These are phyloP conservation scores for Colistium nudipinnis DNA, from an alignment of 2,113 vertebrate species.

Conservation along the genomic window DNA sequence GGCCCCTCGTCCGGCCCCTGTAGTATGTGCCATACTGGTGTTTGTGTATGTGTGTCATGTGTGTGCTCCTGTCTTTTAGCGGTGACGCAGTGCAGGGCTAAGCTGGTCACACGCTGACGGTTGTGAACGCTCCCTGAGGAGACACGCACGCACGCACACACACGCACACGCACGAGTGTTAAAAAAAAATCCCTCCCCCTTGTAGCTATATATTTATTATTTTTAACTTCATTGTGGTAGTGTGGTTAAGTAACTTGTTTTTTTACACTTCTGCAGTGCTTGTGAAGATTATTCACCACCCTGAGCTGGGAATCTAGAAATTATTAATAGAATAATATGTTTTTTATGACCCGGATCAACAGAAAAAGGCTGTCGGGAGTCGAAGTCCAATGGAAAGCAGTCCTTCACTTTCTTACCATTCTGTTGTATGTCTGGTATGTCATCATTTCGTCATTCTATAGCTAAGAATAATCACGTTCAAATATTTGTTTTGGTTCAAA, in stretches of 20 bases:
- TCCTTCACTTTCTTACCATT: not conserved
- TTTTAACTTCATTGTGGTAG: not conserved
- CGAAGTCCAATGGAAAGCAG: not conserved
- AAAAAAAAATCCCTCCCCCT: not conserved
- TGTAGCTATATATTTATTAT: not conserved
- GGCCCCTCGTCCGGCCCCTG: slow-evolving; percentile 26
- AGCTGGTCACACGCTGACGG: slow-evolving; percentile 68
- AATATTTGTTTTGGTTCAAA: no score
- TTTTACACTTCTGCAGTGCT: not conserved
- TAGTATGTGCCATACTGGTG: slow-evolving; percentile 9
- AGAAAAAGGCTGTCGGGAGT: not conserved
- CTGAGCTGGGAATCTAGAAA: not conserved
- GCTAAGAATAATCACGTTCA: no score
- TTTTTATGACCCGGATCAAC: slow-evolving; percentile 1
- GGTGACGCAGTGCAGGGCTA: slow-evolving; percentile 46
- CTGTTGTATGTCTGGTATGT: no score
- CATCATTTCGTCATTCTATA: no score
- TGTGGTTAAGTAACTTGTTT: not conserved
- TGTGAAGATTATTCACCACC: not conserved
- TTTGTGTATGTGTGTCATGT: slow-evolving; percentile 18
- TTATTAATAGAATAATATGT: not conserved
- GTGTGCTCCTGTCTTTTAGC: slow-evolving; percentile 40
- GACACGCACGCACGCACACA: slow-evolving; percentile 20
- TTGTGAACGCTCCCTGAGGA: slow-evolving; percentile 59
- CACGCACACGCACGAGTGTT: no score